Evolutionary conservation across 1,140 invertebrate genomes (phyloP).

Genomic region (Ceratina calcarata): DNA sequence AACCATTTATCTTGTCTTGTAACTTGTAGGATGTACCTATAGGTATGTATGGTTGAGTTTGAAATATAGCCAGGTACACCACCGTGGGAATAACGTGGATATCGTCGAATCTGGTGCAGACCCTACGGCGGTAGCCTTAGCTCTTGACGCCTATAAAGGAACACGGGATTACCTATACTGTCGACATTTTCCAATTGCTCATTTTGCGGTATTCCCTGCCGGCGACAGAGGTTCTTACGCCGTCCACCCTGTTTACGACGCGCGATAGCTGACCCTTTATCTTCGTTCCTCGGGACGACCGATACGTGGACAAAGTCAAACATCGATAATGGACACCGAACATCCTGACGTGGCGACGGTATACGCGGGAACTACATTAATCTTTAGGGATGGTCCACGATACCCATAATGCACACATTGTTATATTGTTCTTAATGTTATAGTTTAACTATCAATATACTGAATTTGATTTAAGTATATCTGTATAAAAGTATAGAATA

Average conservation of each 20-base stretch:
- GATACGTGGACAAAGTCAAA: conserved; percentile 17
- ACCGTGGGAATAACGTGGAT: conserved; percentile 42
- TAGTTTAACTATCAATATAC: too few relatives aligned
- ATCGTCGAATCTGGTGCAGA: conserved; percentile 44
- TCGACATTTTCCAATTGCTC: conserved; percentile 23
- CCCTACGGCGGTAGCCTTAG: neutral
- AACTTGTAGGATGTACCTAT: too few relatives aligned
- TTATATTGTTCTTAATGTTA: too few relatives aligned
- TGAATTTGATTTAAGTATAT: too few relatives aligned
- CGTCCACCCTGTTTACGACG: neutral
- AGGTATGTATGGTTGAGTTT: conserved; percentile 24
- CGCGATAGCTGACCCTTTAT: conserved; percentile 6
- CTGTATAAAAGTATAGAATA: too few relatives aligned
- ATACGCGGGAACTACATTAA: conserved; percentile 7
- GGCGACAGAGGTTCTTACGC: conserved; percentile 27
- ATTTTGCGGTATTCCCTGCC: conserved; percentile 18
- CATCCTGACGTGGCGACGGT: neutral
- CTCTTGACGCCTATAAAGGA: conserved; percentile 15
- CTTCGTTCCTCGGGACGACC: neutral
- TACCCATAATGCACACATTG: neutral
- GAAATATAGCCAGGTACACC: conserved; percentile 22
- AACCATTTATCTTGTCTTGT: too few relatives aligned
- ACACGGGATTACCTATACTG: neutral
- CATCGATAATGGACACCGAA: conserved; percentile 23
- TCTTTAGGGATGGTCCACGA: neutral